A percentile compares a stretch with the other conserved stretches of the same genome.
Conservation (phyloP, 2,113 vertebrate genomes). For the Salvelinus sp. region DNA sequence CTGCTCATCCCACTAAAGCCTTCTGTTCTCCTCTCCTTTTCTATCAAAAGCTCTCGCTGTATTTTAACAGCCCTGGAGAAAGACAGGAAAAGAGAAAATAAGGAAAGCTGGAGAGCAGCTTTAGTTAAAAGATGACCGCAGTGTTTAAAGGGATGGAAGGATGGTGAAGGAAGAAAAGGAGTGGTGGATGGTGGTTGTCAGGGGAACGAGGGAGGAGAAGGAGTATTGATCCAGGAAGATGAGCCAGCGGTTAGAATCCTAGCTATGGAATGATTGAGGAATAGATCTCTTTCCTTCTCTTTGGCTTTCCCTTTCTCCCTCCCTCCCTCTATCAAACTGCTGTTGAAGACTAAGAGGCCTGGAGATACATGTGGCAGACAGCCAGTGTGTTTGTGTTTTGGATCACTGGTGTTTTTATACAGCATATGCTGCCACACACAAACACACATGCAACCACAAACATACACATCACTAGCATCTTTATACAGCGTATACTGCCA, state of each 20-base stretch:
- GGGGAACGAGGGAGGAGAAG: slow-evolving; percentile 18
- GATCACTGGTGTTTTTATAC: slow-evolving; percentile 59
- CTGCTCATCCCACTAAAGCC: slow-evolving; percentile 44
- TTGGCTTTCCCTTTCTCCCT: background rate
- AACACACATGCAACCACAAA: background rate
- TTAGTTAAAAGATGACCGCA: slow-evolving; percentile 3
- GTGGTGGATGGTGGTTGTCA: slow-evolving; percentile 48
- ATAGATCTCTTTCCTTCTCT: slow-evolving; percentile 27
- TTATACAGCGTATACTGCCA: slow-evolving; percentile 39
- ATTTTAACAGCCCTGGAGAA: background rate
- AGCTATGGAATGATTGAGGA: slow-evolving; percentile 43
- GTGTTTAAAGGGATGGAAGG: slow-evolving; percentile 18
- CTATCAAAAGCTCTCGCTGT: slow-evolving; percentile 42
- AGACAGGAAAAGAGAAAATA: background rate
- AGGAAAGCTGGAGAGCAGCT: slow-evolving; percentile 18
- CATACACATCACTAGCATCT: slow-evolving; percentile 21
- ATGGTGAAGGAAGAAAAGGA: slow-evolving; percentile 27
- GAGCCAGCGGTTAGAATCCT: slow-evolving; percentile 49
- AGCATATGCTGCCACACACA: background rate
- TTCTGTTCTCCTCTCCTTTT: slow-evolving; percentile 24
- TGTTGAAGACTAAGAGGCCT: slow-evolving; percentile 54
- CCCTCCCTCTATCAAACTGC: background rate
- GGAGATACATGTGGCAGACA: slow-evolving; percentile 35
- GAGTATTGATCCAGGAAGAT: slow-evolving; percentile 65
- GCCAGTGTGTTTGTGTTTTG: too few relatives aligned